Evolutionary conservation across 1,140 invertebrate genomes (phyloP).

Genomic region (Muscidifurax raptorellus): DNA sequence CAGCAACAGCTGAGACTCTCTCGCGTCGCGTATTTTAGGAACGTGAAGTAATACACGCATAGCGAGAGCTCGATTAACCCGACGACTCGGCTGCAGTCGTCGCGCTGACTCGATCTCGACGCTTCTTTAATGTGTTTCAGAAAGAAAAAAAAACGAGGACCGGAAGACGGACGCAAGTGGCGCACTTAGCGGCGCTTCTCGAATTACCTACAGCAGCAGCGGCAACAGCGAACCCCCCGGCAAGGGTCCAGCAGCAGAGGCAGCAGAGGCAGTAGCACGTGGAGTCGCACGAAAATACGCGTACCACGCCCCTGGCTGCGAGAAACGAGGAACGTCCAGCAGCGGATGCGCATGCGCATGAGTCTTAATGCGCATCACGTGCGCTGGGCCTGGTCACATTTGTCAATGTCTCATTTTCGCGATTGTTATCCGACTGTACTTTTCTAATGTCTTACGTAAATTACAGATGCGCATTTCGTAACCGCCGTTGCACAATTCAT

Average conservation of each 20-base stretch:
- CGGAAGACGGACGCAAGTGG: not conserved
- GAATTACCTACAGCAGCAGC: not conserved
- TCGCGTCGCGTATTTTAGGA: slow-evolving; percentile 38
- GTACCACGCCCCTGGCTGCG: not conserved
- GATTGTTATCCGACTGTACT: too few relatives aligned
- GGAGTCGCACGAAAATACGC: not conserved
- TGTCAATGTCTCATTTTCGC: not conserved
- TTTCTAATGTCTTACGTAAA: not conserved
- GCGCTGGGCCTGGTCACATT: not conserved
- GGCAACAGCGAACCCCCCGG: too few relatives aligned
- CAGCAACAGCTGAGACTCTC: not conserved
- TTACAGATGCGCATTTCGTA: too few relatives aligned
- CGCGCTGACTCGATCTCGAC: not conserved
- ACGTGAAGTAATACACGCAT: slow-evolving; percentile 45
- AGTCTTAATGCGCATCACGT: not conserved
- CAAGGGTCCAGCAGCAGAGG: not conserved
- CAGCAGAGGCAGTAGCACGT: not conserved
- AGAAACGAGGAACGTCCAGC: not conserved
- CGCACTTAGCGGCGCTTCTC: not conserved
- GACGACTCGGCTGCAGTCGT: slow-evolving; percentile 15
- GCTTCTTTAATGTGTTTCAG: not conserved
- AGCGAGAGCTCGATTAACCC: slow-evolving; percentile 41
- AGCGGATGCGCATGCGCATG: not conserved
- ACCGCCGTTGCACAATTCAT: not conserved
- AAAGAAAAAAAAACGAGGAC: not conserved